These are phyloP conservation scores for Lucilia sericata DNA, from an alignment of 1,140 invertebrate species.

Conservation along the genomic window DNA sequence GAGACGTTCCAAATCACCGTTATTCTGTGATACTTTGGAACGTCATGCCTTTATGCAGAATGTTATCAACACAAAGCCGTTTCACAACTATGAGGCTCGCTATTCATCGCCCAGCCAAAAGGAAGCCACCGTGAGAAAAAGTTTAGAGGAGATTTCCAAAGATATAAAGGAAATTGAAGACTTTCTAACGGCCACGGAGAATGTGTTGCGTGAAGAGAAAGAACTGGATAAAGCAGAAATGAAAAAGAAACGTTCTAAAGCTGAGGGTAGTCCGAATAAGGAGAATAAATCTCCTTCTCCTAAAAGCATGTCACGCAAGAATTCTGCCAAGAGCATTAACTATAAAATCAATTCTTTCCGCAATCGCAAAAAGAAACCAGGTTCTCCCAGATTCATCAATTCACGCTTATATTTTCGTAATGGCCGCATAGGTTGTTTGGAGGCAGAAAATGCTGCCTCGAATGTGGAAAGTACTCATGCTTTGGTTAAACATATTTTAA, in stretches of 20 bases:
- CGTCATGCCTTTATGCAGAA: slow-evolving; percentile 63
- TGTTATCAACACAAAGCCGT: slow-evolving; percentile 60
- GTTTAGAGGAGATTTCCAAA: slow-evolving; percentile 65
- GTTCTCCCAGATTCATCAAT: slow-evolving; percentile 60
- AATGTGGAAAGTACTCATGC: slow-evolving; percentile 66
- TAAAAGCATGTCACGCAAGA: slow-evolving; percentile 40
- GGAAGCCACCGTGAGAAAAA: slow-evolving; percentile 61
- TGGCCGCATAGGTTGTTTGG: slow-evolving; percentile 65
- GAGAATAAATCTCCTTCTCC: slow-evolving; percentile 61
- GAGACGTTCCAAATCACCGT: slow-evolving; percentile 51
- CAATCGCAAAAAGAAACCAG: slow-evolving; percentile 53
- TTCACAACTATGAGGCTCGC: slow-evolving; percentile 22
- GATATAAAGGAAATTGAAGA: slow-evolving; percentile 66
- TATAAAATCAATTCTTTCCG: slow-evolving; percentile 65
- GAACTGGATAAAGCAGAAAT: slow-evolving; percentile 32
- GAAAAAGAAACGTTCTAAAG: slow-evolving; percentile 1
- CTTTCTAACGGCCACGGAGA: slow-evolving; percentile 64
- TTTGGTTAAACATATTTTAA: slow-evolving; percentile 64
- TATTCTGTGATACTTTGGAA: slow-evolving; percentile 63
- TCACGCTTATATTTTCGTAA: slow-evolving; percentile 65
- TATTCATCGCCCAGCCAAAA: slow-evolving; percentile 64
- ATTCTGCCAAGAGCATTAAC: slow-evolving; percentile 52
- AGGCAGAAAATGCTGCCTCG: slow-evolving; percentile 59
- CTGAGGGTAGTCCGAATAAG: slow-evolving; percentile 54
- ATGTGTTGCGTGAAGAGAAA: slow-evolving; percentile 57